Evolutionary conservation across 2,797 vertebrate species (phyloP).

Genomic region (Limnodromus scolopaceus): DNA sequence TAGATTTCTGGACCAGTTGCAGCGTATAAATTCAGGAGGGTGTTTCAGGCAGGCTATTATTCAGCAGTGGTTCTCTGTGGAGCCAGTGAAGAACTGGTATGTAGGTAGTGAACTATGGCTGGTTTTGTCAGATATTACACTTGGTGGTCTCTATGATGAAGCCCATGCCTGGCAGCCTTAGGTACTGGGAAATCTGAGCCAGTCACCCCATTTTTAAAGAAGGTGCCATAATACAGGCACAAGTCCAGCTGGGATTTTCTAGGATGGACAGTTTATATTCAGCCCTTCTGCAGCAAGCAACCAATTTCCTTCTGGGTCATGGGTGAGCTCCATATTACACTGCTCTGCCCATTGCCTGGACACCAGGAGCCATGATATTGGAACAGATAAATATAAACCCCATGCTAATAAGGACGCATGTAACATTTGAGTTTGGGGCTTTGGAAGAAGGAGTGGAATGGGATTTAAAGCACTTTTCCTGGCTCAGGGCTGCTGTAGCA

Average conservation of each 20-base stretch:
- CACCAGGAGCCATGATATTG: background rate
- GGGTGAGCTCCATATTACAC: background rate
- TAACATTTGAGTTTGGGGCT: background rate
- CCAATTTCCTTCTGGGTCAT: background rate
- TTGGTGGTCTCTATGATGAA: background rate
- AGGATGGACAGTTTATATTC: background rate
- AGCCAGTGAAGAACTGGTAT: background rate
- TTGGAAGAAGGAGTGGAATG: background rate
- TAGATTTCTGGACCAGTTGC: background rate
- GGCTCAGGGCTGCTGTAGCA: background rate
- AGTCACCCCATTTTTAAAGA: background rate
- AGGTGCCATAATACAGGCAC: background rate
- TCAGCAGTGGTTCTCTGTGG: background rate
- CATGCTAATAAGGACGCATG: background rate
- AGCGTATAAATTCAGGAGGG: background rate
- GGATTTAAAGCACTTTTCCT: background rate
- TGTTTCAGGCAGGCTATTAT: background rate
- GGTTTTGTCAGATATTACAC: background rate
- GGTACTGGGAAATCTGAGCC: background rate
- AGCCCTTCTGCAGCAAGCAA: background rate
- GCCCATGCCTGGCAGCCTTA: background rate
- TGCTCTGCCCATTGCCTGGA: background rate
- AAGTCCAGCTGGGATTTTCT: background rate
- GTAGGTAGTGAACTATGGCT: background rate
- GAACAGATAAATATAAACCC: background rate